Evolutionary conservation across 2,113 vertebrate species (phyloP).

Genomic region (Melanerpes formicivorus): DNA sequence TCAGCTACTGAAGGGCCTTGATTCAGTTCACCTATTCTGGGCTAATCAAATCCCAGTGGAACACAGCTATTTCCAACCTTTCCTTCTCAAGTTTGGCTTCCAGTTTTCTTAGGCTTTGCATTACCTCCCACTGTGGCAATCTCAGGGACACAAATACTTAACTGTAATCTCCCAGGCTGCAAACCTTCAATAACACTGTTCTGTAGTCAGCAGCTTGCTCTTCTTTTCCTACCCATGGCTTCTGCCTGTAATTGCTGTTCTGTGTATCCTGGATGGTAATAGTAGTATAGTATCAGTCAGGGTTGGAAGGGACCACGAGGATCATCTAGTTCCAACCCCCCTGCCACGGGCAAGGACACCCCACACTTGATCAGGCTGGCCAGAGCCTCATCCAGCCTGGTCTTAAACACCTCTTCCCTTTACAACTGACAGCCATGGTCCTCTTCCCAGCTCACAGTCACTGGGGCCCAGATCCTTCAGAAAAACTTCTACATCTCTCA

Average conservation of each 20-base stretch:
- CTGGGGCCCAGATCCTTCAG: neutral
- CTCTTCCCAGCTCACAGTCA: neutral
- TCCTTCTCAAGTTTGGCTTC: neutral
- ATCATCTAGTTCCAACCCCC: too few species aligned
- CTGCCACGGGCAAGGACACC: too few species aligned
- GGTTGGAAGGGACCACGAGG: too few species aligned
- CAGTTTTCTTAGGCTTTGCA: neutral
- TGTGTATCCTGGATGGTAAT: neutral
- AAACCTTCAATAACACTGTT: neutral
- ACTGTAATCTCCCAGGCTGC: neutral
- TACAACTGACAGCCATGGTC: neutral
- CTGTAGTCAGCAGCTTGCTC: neutral
- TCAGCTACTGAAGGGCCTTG: neutral
- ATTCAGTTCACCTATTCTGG: conserved; percentile 3
- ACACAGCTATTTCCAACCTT: conserved; percentile 14
- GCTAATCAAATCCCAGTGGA: conserved; percentile 11
- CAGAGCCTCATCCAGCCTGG: too few species aligned
- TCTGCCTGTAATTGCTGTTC: neutral
- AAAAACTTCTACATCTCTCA: neutral
- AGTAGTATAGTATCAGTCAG: neutral
- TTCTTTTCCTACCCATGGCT: neutral
- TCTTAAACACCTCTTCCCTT: neutral
- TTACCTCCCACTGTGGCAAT: neutral
- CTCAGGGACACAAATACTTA: neutral
- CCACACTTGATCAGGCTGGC: too few species aligned